These are phyloP conservation scores for Arctocebus calabarensis DNA, from an alignment of 2,797 vertebrate genomes.

Conservation along the genomic window DNA sequence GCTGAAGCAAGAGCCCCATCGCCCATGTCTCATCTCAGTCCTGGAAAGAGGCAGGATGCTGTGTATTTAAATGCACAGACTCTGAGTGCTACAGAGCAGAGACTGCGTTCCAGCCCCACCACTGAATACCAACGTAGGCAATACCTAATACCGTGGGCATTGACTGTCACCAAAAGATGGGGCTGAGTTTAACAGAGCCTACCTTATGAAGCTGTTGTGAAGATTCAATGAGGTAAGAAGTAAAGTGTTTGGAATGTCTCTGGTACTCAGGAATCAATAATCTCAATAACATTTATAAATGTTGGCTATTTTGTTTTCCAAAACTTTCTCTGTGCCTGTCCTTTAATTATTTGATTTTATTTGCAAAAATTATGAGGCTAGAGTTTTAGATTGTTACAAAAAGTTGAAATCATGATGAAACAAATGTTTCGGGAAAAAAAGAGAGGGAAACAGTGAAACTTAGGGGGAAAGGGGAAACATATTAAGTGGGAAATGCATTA, in stretches of 20 bases:
- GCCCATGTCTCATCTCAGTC: neutral
- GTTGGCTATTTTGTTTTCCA: slow-evolving; percentile 40
- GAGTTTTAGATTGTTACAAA: neutral
- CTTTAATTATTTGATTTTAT: slow-evolving; percentile 1
- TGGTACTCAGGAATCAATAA: neutral
- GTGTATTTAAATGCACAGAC: neutral
- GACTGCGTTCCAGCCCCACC: neutral
- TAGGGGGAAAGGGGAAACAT: neutral
- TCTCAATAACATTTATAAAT: neutral
- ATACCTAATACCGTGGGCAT: neutral
- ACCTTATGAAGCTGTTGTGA: neutral
- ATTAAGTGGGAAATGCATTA: neutral
- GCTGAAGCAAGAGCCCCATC: neutral
- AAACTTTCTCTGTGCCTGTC: neutral
- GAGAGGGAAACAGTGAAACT: neutral
- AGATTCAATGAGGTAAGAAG: neutral
- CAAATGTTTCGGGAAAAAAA: neutral
- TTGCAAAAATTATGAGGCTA: neutral
- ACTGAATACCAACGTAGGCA: neutral
- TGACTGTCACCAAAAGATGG: neutral
- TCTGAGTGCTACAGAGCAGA: neutral
- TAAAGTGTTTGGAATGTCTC: neutral
- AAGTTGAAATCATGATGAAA: neutral
- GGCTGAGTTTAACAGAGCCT: neutral
- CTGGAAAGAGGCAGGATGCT: neutral